Conservation (phyloP, 2,888 invertebrate genomes). For the Xestobium rufovillosum region DNA sequence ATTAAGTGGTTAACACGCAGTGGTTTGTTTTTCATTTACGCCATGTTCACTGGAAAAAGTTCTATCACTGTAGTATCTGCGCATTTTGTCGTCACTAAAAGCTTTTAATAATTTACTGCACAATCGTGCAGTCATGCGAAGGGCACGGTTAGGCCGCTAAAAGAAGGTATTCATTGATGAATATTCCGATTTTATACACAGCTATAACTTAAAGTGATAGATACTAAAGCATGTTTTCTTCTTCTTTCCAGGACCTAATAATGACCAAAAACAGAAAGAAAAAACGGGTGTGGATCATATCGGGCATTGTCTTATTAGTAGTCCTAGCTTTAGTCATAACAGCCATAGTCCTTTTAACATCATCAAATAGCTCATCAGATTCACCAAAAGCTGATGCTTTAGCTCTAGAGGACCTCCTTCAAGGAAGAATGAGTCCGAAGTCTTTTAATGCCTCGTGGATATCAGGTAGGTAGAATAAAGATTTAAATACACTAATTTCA, state of each 20-base stretch:
- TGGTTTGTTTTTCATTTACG: too few species aligned
- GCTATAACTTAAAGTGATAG: constrained; percentile 1
- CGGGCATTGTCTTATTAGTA: constrained; percentile 49
- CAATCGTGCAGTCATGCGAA: too few species aligned
- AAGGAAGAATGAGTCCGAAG: constrained; percentile 56
- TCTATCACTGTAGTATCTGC: too few species aligned
- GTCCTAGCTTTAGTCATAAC: constrained; percentile 55
- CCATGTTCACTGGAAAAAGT: too few species aligned
- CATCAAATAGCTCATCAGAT: constrained; percentile 19
- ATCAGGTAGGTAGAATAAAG: constrained; percentile 63
- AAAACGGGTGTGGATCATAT: constrained; percentile 47
- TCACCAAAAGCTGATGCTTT: constrained; percentile 39
- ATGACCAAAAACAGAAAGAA: constrained; percentile 49
- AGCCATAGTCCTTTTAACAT: constrained; percentile 37
- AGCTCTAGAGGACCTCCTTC: constrained; percentile 64
- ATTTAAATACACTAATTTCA: too few species aligned
- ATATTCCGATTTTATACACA: too few species aligned
- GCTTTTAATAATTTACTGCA: too few species aligned
- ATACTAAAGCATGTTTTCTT: too few species aligned
- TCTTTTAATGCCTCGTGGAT: constrained; percentile 79
- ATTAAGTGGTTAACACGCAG: too few species aligned
- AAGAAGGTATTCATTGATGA: too few species aligned
- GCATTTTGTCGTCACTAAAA: too few species aligned
- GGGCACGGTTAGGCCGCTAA: too few species aligned
- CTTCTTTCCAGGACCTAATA: constrained; percentile 58